Evolutionary conservation across 2,888 invertebrate species (phyloP), one percentile per base, ranked within the genome.

Genomic region (Caenorhabditis sp.): DNA sequence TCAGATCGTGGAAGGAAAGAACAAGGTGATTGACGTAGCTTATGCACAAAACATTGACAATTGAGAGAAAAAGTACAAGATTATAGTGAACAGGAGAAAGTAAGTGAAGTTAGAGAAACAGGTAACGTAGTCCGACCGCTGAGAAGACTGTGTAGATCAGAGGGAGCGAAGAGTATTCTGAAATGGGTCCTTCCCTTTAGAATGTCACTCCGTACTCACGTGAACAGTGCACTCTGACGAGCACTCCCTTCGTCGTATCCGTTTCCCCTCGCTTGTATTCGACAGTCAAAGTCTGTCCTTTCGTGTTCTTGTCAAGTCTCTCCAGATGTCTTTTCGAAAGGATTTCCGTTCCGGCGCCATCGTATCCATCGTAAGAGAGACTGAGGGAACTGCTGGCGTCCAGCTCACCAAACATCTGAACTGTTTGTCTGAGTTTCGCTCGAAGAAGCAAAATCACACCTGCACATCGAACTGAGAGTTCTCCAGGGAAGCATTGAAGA

Each of bases 1-100:
- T 17, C 76, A 79, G 56, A 61, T 80, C 11, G 62, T 79, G 7
- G 79, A 79, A 20, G 80, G 78, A 17, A 82, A 80, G 37, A 77
- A 73, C 48, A 65, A 77, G 71, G 82, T 82, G 7, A 39, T 56
- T 24, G n/a, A 9, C 20, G 4, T 3, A 24, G 3, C 26, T 50
- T 50, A 50, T 27, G 55, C 24, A 37, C 26, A 26, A 27, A 41
- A 41, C 17, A 39, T 37, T 2, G 56, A 56, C n/a, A 41, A 41
- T 20, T 45, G 22, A 13, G 15, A 32, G 45, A 59, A 20, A 45
- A 45, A 59, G 32, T 35, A 30, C n/a, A 30, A 37, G 15, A 39
- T 15, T 13, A 39, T 37, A 2, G 53, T 24, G 37, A 53, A 50
- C 13, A 39, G 45, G 13, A 26, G n/a, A 15, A 39, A 41, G 17